A percentile compares a stretch with the other conserved stretches of the same genome.
These are phyloP conservation scores for Corythoichthys haematopterus DNA, from an alignment of 2,113 vertebrate species.

Conservation along the genomic window DNA sequence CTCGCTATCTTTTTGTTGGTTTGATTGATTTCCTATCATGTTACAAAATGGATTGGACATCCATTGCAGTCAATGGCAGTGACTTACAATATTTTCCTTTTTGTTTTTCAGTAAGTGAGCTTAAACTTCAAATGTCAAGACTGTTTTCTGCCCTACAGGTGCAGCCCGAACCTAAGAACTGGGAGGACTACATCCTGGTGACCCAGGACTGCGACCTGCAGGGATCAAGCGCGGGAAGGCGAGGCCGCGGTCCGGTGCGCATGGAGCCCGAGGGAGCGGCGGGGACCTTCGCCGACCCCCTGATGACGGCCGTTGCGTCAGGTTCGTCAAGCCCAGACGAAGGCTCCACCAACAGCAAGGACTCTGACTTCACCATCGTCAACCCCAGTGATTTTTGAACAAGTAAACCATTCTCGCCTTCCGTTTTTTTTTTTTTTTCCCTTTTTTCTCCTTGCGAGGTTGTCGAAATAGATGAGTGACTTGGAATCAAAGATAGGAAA, in stretches of 20 bases:
- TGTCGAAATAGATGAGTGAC: constrained; percentile 25
- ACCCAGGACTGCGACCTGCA: constrained; percentile 78
- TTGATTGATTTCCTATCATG: too few relatives aligned
- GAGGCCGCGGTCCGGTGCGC: constrained; percentile 45
- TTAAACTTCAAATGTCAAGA: too few relatives aligned
- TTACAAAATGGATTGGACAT: too few relatives aligned
- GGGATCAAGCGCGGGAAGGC: constrained; percentile 38
- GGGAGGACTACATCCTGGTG: constrained; percentile 89
- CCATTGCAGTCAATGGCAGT: too few relatives aligned
- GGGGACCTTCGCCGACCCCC: constrained; percentile 83
- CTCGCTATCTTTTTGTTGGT: too few relatives aligned
- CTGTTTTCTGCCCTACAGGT: constrained; percentile 18
- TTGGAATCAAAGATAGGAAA: background rate
- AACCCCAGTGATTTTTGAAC: constrained; percentile 83
- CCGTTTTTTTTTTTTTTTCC: constrained; percentile 2
- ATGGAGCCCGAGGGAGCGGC: constrained; percentile 64
- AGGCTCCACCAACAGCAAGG: constrained; percentile 91
- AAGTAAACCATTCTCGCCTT: background rate
- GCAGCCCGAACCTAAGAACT: constrained; percentile 69
- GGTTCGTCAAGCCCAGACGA: constrained; percentile 91
- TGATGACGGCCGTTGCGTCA: constrained; percentile 73
- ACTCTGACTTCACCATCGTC: constrained; percentile 97
- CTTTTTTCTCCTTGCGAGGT: constrained; percentile 8
- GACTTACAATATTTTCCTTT: too few relatives aligned
- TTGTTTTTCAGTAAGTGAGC: too few relatives aligned